phyloP scores from a whole-genome alignment of 2,797 vertebrate genomes.

The Staurois parvus region DNA sequence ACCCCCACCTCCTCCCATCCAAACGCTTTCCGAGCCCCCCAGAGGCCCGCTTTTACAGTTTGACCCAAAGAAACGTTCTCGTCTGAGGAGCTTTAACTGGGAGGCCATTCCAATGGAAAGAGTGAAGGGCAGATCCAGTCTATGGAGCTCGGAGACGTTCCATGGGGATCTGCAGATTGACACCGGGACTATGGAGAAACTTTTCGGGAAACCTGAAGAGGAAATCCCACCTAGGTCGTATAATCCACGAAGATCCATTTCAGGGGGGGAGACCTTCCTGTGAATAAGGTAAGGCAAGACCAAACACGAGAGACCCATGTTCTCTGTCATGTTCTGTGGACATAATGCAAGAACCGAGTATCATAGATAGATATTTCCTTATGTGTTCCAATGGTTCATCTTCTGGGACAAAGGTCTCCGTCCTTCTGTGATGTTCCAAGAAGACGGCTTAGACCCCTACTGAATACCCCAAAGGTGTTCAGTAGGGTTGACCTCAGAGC shows the following conservation, averaged over 20 bases:
- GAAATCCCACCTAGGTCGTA: slow-evolving; percentile 65
- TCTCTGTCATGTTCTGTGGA: too few species aligned
- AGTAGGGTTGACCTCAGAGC: too few species aligned
- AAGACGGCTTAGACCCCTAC: too few species aligned
- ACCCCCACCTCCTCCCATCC: slow-evolving; percentile 46
- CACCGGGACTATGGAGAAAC: slow-evolving; percentile 81
- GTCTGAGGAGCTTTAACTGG: slow-evolving; percentile 85
- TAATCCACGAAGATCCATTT: slow-evolving; percentile 69
- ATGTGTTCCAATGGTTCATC: too few species aligned
- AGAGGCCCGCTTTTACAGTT: slow-evolving; percentile 65
- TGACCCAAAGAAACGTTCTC: slow-evolving; percentile 68
- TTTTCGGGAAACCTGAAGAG: slow-evolving; percentile 79
- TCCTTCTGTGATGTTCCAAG: too few species aligned
- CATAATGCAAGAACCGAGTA: too few species aligned
- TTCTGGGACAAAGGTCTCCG: too few species aligned
- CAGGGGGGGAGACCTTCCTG: slow-evolving; percentile 72
- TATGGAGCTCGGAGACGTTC: slow-evolving; percentile 77
- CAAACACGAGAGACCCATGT: too few species aligned
- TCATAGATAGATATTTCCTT: too few species aligned
- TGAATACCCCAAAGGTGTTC: too few species aligned
- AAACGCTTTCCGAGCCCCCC: neutral
- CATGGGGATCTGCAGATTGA: slow-evolving; percentile 77
- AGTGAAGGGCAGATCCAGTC: slow-evolving; percentile 79
- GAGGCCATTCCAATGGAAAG: slow-evolving; percentile 80
- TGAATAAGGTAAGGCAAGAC: slow-evolving; percentile 73